These are phyloP conservation scores for Circaetus cinerascens DNA, from an alignment of 2,113 vertebrate genomes.

Conservation along the genomic window DNA sequence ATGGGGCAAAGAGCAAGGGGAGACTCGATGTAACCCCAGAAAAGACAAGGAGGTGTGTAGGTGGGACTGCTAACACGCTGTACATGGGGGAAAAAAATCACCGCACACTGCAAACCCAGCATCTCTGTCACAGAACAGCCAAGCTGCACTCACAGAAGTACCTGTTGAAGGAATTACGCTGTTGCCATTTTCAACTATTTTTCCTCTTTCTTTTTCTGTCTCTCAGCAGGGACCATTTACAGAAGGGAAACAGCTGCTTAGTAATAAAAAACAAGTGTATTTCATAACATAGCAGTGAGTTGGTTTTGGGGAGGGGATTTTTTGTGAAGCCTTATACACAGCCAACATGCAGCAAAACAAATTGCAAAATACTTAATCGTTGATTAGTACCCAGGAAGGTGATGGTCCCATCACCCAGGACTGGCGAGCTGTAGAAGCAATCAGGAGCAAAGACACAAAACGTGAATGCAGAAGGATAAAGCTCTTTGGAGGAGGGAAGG, in stretches of 20 bases:
- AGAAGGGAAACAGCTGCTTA: background rate
- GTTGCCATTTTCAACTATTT: background rate
- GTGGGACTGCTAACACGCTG: background rate
- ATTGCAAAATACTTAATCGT: background rate
- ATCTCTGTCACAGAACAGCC: background rate
- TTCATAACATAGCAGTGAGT: background rate
- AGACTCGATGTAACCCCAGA: background rate
- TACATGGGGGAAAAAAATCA: fast-evolving
- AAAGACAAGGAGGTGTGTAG: background rate
- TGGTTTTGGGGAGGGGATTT: background rate
- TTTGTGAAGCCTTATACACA: background rate
- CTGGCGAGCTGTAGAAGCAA: background rate
- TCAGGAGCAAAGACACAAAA: background rate
- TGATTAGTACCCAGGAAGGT: background rate
- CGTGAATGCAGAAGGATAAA: background rate
- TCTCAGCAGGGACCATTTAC: background rate
- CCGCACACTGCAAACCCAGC: background rate
- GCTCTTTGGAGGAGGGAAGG: background rate
- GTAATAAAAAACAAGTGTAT: background rate
- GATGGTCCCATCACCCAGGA: background rate
- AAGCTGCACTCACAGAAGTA: background rate
- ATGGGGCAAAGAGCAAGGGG: background rate
- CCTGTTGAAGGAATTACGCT: background rate
- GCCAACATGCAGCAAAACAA: background rate
- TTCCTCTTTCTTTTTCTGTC: background rate